Percentiles rank a stretch among this genome's conserved stretches.
These are phyloP conservation scores for Napeogenes sylphis DNA, from an alignment of 2,888 invertebrate species.

Conservation along the genomic window DNA sequence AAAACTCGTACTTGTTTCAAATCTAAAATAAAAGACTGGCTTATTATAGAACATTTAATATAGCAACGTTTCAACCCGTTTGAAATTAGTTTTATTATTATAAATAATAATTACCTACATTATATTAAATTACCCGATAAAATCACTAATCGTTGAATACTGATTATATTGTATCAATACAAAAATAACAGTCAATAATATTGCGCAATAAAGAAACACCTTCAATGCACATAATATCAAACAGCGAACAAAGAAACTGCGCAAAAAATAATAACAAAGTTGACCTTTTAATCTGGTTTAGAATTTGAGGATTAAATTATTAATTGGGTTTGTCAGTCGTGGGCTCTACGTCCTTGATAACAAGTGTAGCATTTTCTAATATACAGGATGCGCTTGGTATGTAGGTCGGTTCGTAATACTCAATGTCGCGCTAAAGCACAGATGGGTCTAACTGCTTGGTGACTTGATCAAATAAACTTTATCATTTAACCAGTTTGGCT, in stretches of 20 bases:
- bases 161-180: too few relatives aligned
- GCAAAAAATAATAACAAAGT: slow-evolving; percentile 24
- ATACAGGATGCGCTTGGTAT: slow-evolving; percentile 53
- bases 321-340: slow-evolving; percentile 36
- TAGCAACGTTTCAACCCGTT: too few relatives aligned
- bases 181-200: neutral
- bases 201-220: slow-evolving; percentile 7
- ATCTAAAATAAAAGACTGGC: too few relatives aligned
- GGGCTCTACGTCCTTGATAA: slow-evolving; percentile 47
- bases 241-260: slow-evolving; percentile 16
- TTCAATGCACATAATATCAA: slow-evolving; percentile 6
- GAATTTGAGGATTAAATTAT: slow-evolving; percentile 27
- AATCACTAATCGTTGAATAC: neutral
- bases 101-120: too few relatives aligned
- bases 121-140: neutral
- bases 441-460: too few relatives aligned
- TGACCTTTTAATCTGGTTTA: slow-evolving; percentile 37
- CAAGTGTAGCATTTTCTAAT: slow-evolving; percentile 46
- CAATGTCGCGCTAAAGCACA: slow-evolving; percentile 43
- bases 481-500: too few relatives aligned
- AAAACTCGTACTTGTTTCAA: too few relatives aligned
- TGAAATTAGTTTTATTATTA: too few relatives aligned
- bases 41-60: too few relatives aligned
- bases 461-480: too few relatives aligned
- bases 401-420: slow-evolving; percentile 57